phyloP scores from a whole-genome alignment of 2,888 invertebrate species.

The Hymenopus coronatus region DNA sequence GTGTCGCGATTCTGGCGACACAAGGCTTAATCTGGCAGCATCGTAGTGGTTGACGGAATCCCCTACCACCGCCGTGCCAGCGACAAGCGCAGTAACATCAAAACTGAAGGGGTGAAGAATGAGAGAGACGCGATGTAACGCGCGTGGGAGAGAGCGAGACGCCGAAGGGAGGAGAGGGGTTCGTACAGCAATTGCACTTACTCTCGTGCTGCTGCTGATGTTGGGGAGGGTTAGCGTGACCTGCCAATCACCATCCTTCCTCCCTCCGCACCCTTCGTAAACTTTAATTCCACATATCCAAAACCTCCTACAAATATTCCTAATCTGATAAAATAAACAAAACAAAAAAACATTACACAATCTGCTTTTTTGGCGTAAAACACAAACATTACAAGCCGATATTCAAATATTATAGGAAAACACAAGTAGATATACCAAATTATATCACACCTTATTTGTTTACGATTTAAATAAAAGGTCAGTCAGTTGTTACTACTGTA shows the following conservation, averaged over 20 bases:
- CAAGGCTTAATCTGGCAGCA: constrained; percentile 11
- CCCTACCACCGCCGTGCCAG: not conserved
- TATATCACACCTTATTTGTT: too few species aligned
- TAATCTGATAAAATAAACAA: too few species aligned
- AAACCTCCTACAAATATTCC: too few species aligned
- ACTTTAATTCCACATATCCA: too few species aligned
- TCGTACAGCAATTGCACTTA: not conserved
- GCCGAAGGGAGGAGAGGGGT: not conserved
- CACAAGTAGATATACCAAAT: too few species aligned
- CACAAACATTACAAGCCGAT: too few species aligned
- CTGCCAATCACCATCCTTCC: not conserved
- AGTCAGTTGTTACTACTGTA: too few species aligned
- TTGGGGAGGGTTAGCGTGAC: constrained; percentile 13
- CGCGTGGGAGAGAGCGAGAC: not conserved
- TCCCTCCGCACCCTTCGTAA: not conserved
- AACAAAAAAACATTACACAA: too few species aligned
- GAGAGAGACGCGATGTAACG: not conserved
- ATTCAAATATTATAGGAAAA: too few species aligned
- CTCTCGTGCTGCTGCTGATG: not conserved
- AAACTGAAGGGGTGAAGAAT: constrained; percentile 13
- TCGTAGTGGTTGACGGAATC: constrained; percentile 7
- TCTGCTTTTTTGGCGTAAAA: too few species aligned
- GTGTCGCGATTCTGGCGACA: not conserved
- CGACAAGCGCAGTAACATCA: constrained; percentile 18
- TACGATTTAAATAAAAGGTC: too few species aligned